Evolutionary conservation across 2,113 vertebrate species (phyloP).

Genomic region (Sakesphorus luctuosus): DNA sequence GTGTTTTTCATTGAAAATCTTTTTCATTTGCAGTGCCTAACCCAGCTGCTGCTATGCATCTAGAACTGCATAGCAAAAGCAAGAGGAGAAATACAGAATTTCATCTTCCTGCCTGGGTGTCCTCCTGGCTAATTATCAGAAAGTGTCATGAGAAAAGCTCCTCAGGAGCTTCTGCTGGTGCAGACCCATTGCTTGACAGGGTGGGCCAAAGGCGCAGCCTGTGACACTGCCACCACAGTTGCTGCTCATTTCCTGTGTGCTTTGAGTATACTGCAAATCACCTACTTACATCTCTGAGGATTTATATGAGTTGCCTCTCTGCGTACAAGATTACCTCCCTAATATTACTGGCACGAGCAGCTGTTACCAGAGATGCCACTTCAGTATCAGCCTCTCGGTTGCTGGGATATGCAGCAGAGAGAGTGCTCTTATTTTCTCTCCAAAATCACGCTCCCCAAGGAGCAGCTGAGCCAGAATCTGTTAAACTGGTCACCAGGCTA

Average conservation of each 20-base stretch:
- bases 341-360: not conserved
- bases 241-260: not conserved
- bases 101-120: not conserved
- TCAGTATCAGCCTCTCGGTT: not conserved
- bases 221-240: not conserved
- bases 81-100: not conserved
- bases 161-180: rapidly evolving
- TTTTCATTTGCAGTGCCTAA: not conserved
- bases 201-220: rapidly evolving
- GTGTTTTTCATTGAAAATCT: not conserved
- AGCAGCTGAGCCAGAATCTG: not conserved
- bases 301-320: not conserved
- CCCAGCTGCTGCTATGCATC: not conserved
- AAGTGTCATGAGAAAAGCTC: not conserved
- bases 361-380: not conserved
- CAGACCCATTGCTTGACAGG: not conserved
- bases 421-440: not conserved
- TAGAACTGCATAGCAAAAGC: not conserved
- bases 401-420: not conserved
- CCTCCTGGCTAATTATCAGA: not conserved
- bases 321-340: not conserved
- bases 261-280: not conserved
- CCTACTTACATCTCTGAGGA: not conserved
- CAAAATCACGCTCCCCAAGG: not conserved
- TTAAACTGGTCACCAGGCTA: not conserved